These are phyloP conservation scores for Urophycis tenuis DNA, from an alignment of 2,797 vertebrate genomes.

Conservation along the genomic window DNA sequence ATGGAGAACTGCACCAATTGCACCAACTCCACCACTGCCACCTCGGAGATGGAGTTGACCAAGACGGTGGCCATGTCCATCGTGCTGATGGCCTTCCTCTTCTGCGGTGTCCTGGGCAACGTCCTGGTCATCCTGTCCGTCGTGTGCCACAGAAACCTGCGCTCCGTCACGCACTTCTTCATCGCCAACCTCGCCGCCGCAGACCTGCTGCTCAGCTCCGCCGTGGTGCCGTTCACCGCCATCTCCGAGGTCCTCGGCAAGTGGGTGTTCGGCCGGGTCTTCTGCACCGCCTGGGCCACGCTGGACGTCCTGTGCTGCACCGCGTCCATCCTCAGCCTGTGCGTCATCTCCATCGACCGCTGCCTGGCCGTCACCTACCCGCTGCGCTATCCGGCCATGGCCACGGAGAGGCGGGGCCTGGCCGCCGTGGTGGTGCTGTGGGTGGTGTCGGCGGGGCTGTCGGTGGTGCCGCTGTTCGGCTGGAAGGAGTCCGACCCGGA, in stretches of 20 bases:
- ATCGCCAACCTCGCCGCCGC: conserved; percentile 73
- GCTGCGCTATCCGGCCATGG: conserved; percentile 63
- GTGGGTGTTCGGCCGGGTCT: conserved; percentile 71
- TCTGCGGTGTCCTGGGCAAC: conserved; percentile 74
- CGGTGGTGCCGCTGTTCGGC: conserved; percentile 71
- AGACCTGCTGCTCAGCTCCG: conserved; percentile 70
- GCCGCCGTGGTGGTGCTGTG: conserved; percentile 63
- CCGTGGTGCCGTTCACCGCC: conserved; percentile 72
- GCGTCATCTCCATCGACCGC: conserved; percentile 75
- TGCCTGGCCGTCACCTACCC: conserved; percentile 73
- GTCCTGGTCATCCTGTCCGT: conserved; percentile 74
- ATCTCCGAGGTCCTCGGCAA: conserved; percentile 64
- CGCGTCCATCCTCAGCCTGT: conserved; percentile 75
- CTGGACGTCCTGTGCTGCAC: conserved; percentile 78
- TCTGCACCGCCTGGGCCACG: conserved; percentile 71
- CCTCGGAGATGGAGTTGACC: conserved; percentile 44
- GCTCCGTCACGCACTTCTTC: conserved; percentile 73
- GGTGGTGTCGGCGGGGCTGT: conserved; percentile 67
- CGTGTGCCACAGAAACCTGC: conserved; percentile 67
- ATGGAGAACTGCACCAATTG: conserved; percentile 61
- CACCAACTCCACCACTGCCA: conserved; percentile 40
- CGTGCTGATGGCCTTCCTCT: conserved; percentile 63
- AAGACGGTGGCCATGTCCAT: conserved; percentile 62
- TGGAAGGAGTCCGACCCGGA: conserved; percentile 72
- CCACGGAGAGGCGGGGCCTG: conserved; percentile 61